phyloP scores from a whole-genome alignment of 2,113 vertebrate species.

The Nannobrachium achirus region DNA sequence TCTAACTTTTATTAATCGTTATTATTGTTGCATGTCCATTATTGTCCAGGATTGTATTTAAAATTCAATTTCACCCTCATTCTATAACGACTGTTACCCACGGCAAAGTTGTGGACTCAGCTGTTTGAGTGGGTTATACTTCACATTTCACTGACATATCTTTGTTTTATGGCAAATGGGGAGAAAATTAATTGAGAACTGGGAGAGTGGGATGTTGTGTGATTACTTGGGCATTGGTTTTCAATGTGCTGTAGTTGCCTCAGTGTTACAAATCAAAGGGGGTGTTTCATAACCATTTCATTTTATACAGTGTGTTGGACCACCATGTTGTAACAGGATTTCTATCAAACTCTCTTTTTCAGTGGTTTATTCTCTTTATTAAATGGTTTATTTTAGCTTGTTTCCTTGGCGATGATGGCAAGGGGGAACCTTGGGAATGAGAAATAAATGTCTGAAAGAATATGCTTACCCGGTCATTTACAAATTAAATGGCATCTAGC shows the following conservation, averaged over 20 bases:
- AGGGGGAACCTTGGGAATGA: not conserved
- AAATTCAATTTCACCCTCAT: not conserved
- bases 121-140: too few relatives aligned
- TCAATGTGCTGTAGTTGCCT: not conserved
- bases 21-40: too few relatives aligned
- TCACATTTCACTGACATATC: constrained; percentile 10
- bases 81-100: not conserved
- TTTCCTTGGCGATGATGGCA: not conserved
- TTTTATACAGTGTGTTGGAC: not conserved
- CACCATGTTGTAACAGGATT: constrained; percentile 1
- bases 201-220: not conserved
- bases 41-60: not conserved
- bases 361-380: not conserved
- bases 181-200: constrained; percentile 3
- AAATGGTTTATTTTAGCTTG: too few relatives aligned
- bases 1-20: too few relatives aligned
- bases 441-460: constrained; percentile 36
- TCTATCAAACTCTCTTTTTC: constrained; percentile 2
- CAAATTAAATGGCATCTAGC: constrained; percentile 62
- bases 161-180: not conserved
- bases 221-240: not conserved
- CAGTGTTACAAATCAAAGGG: not conserved
- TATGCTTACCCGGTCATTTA: constrained; percentile 60
- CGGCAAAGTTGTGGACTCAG: too few relatives aligned
- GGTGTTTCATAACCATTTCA: not conserved